These are phyloP conservation scores for Chrysolina americana DNA, from an alignment of 2,888 invertebrate species.

Conservation along the genomic window DNA sequence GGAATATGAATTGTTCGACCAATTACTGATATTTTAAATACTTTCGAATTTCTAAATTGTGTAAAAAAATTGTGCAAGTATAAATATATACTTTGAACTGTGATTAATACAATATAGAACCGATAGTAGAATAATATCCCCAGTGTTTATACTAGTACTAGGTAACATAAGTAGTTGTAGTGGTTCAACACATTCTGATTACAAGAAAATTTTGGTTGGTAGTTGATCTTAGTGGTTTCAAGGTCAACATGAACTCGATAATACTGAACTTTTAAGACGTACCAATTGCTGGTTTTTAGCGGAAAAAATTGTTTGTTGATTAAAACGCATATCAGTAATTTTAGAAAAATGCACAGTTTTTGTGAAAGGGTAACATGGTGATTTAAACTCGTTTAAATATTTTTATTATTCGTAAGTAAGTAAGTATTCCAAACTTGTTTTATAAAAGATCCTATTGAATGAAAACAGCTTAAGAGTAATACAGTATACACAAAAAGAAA, in stretches of 20 bases:
- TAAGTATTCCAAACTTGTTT: too few relatives aligned
- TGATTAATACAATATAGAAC: conserved; percentile 62
- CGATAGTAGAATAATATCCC: conserved; percentile 55
- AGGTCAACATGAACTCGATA: conserved; percentile 47
- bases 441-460: too few relatives aligned
- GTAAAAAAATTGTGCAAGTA: conserved; percentile 50
- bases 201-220: conserved; percentile 23
- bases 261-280: background rate
- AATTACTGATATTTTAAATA: conserved; percentile 32
- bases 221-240: conserved; percentile 31
- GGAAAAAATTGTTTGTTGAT: background rate
- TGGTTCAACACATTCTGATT: conserved; percentile 25
- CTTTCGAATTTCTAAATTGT: conserved; percentile 48
- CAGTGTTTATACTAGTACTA: conserved; percentile 42
- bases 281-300: background rate
- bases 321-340: conserved; percentile 10
- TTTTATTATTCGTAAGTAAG: too few relatives aligned
- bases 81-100: conserved; percentile 62
- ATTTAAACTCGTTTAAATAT: too few relatives aligned
- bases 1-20: conserved; percentile 5
- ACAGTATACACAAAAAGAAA: too few relatives aligned
- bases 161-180: conserved; percentile 25
- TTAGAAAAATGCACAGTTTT: background rate
- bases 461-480: too few relatives aligned
- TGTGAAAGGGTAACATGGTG: too few relatives aligned